Evolutionary conservation across 2,888 invertebrate genomes (phyloP).

Genomic region (Furcula furcula): DNA sequence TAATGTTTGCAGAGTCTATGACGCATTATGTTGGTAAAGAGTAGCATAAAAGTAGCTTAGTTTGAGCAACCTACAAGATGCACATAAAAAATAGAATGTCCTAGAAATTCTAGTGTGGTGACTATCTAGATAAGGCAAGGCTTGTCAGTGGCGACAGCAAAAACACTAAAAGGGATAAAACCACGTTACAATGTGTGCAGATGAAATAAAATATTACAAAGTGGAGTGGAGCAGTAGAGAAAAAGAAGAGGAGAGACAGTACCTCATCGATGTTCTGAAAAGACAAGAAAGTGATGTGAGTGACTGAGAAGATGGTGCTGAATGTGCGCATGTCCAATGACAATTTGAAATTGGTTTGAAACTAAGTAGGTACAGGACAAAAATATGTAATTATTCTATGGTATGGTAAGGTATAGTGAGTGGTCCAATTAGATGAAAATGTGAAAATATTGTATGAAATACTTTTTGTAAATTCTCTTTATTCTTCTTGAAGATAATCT

Average conservation of each 20-base stretch:
- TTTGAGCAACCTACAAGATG: slow-evolving; percentile 28
- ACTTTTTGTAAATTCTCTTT: slow-evolving; percentile 35
- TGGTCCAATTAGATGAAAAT: slow-evolving; percentile 21
- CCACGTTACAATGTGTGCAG: slow-evolving; percentile 52
- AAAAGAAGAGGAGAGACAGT: slow-evolving; percentile 72
- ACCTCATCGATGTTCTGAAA: slow-evolving; percentile 84
- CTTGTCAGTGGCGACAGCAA: slow-evolving; percentile 36
- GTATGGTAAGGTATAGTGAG: slow-evolving; percentile 25
- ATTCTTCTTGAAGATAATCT: slow-evolving; percentile 35
- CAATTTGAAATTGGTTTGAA: slow-evolving; percentile 28
- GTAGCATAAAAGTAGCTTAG: slow-evolving; percentile 21
- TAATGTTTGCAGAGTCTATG: slow-evolving; percentile 17
- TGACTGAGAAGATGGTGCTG: slow-evolving; percentile 59
- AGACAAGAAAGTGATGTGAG: slow-evolving; percentile 79
- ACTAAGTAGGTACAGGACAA: slow-evolving; percentile 20
- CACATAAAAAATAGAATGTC: slow-evolving; percentile 22
- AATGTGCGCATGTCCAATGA: slow-evolving; percentile 47
- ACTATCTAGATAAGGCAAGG: slow-evolving; percentile 35
- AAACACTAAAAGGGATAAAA: slow-evolving; percentile 33
- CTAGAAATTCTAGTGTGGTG: slow-evolving; percentile 35
- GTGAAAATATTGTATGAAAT: slow-evolving; percentile 26
- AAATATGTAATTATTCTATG: slow-evolving; percentile 25
- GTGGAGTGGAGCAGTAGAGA: slow-evolving; percentile 55
- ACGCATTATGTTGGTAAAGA: slow-evolving; percentile 20
- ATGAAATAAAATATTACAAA: slow-evolving; percentile 52